Conservation (phyloP, 2,888 invertebrate species). For the Synergus laeviventris region DNA sequence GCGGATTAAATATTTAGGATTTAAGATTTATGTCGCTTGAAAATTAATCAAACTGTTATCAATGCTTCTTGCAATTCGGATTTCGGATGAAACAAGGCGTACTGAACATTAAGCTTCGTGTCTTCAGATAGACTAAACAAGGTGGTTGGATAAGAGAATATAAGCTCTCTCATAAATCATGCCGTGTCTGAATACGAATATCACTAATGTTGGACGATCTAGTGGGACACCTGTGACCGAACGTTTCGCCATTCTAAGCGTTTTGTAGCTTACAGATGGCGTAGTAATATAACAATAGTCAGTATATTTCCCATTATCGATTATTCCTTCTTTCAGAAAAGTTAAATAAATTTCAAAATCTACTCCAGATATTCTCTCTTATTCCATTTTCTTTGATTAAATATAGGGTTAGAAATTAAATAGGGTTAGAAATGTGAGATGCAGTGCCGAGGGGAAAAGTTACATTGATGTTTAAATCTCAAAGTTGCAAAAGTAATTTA, state of each 20-base stretch:
- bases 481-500: constrained; percentile 13
- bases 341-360: neutral
- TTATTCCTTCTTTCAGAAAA: neutral
- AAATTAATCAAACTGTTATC: neutral
- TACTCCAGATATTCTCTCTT: no score
- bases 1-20: neutral
- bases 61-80: neutral
- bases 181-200: constrained; percentile 51
- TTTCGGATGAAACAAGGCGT: neutral
- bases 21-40: neutral
- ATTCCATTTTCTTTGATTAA: no score
- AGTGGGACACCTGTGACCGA: constrained; percentile 51
- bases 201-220: constrained; percentile 52
- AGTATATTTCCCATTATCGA: neutral
- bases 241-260: constrained; percentile 36
- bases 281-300: neutral
- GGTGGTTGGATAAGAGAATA: constrained; percentile 42
- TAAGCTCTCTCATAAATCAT: constrained; percentile 52
- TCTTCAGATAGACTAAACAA: neutral
- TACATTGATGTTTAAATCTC: neutral
- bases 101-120: neutral
- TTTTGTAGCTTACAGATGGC: constrained; percentile 9
- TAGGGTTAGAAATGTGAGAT: no score
- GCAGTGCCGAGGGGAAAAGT: no score
- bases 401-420: no score